Evolutionary conservation across 2,113 vertebrate genomes (phyloP), one percentile per base, ranked within the genome.

Genomic region (Aphyosemion australe): DNA sequence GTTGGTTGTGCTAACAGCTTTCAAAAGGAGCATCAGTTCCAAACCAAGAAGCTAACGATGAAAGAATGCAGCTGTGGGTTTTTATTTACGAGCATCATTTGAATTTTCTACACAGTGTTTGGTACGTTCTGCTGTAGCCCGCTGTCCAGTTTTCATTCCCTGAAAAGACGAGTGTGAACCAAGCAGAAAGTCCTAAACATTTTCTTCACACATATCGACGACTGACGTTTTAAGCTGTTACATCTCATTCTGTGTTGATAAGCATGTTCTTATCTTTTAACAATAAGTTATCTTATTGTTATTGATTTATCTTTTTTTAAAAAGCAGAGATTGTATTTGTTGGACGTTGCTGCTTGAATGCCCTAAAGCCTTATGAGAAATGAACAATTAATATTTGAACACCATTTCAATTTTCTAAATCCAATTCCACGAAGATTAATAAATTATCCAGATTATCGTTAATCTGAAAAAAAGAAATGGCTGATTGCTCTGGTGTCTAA

Each of bases 351-450:
- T 93, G 91, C 91, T 93, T 77, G 80, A 89, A 92, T 75, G 90
- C 93, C 93, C 90, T 79, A 62, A 93, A 93, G 93, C 93, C 92
- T 94, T 94, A 93, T 87, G 72, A 89, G 80, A 89, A 79, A 65
- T 68, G 18, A 74, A 85, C 74, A 84, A 79, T 84, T 83, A 74
- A 73, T 12, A 12, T 42, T 10, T 42, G 10, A 42, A 42, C 11
- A 42, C 41, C 41, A 48, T 18, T 48, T 18, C 46, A 48, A 10
- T 19, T 19, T 16, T 63, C 77, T 64, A 56, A 65, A 62, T 76
- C 69, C 57, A 78, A 72, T 71, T 78, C 69, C 21, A 67, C 70
- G 64, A 54, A 73, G 62, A 75, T 72, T 69, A 79, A 65, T 64
- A 69, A 80, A 76, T 26, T 26, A 26, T 2, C 26, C 26, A 26